These are phyloP conservation scores for Erythrolamprus reginae DNA, from an alignment of 2,113 vertebrate genomes.

Conservation along the genomic window DNA sequence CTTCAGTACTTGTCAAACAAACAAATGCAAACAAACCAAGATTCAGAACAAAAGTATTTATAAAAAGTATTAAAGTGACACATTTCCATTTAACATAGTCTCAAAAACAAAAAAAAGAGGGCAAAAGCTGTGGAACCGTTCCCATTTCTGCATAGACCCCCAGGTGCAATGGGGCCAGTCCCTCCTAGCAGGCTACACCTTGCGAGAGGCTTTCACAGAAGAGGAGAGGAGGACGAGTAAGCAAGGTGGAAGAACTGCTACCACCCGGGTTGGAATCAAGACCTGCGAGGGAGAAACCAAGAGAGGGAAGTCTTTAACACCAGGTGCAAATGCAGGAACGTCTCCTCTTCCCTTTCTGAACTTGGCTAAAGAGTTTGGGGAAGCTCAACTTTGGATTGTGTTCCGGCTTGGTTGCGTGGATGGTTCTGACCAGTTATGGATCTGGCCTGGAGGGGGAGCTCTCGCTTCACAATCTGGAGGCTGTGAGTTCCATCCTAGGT, in stretches of 20 bases:
- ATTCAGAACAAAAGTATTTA: constrained; percentile 47
- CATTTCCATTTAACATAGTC: constrained; percentile 33
- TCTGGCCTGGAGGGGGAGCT: too few relatives aligned
- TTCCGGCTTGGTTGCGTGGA: too few relatives aligned
- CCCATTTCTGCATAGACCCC: neutral
- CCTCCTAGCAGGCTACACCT: neutral
- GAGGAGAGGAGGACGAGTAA: neutral
- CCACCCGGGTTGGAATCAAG: constrained; percentile 47
- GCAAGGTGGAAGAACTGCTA: neutral
- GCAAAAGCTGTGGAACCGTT: constrained; percentile 26
- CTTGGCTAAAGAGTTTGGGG: too few relatives aligned
- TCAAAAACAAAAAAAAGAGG: constrained; percentile 38
- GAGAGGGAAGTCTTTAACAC: neutral
- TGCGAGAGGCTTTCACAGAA: neutral
- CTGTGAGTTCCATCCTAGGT: too few relatives aligned
- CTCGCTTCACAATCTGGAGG: too few relatives aligned
- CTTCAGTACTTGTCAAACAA: constrained; percentile 22
- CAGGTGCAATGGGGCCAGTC: neutral
- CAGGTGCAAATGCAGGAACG: neutral
- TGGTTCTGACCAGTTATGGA: too few relatives aligned
- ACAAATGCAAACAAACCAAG: constrained; percentile 25
- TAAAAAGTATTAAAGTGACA: constrained; percentile 46
- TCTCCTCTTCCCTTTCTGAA: too few relatives aligned
- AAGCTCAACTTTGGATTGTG: too few relatives aligned
- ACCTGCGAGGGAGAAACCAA: constrained; percentile 44